A percentile compares a stretch with the other conserved stretches of the same genome.
Conservation (phyloP, 1,140 invertebrate species). For the Megathymus violae region DNA sequence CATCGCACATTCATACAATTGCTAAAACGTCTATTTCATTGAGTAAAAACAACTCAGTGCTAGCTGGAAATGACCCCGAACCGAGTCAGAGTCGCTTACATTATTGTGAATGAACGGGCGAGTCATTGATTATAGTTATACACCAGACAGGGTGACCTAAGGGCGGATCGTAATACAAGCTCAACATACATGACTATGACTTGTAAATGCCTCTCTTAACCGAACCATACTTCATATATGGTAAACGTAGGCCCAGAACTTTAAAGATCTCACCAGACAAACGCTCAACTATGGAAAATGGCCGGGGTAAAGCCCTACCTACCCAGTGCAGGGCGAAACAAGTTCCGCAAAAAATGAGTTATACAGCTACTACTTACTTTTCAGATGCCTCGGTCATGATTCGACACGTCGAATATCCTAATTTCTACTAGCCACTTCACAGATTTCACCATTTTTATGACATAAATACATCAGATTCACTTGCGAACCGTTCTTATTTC, state of each 20-base stretch:
- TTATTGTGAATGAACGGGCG: constrained; percentile 79
- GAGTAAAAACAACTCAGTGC: constrained; percentile 60
- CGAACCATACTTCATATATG: constrained; percentile 23
- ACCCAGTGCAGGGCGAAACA: constrained; percentile 67
- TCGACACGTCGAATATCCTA: constrained; percentile 88
- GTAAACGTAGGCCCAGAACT: constrained; percentile 36
- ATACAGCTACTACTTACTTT: constrained; percentile 85
- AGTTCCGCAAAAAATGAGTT: constrained; percentile 58
- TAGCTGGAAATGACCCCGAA: constrained; percentile 74
- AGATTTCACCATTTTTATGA: constrained; percentile 88
- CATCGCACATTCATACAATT: constrained; percentile 27
- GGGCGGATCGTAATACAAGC: constrained; percentile 67
- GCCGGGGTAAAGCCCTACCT: constrained; percentile 79
- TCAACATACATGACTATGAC: constrained; percentile 42
- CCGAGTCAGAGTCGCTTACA: constrained; percentile 61
- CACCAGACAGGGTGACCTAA: constrained; percentile 65
- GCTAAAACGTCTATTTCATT: constrained; percentile 50
- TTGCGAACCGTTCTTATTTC: constrained; percentile 77
- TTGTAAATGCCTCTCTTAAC: constrained; percentile 32
- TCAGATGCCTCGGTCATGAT: constrained; percentile 91
- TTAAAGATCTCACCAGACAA: constrained; percentile 55
- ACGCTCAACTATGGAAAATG: constrained; percentile 72
- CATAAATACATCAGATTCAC: constrained; percentile 87
- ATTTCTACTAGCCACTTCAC: constrained; percentile 87
- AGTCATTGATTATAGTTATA: constrained; percentile 79